Percentiles rank a stretch among this genome's conserved stretches.
These are phyloP conservation scores for Syngnathus acus DNA, from an alignment of 2,797 vertebrate species.

Conservation along the genomic window DNA sequence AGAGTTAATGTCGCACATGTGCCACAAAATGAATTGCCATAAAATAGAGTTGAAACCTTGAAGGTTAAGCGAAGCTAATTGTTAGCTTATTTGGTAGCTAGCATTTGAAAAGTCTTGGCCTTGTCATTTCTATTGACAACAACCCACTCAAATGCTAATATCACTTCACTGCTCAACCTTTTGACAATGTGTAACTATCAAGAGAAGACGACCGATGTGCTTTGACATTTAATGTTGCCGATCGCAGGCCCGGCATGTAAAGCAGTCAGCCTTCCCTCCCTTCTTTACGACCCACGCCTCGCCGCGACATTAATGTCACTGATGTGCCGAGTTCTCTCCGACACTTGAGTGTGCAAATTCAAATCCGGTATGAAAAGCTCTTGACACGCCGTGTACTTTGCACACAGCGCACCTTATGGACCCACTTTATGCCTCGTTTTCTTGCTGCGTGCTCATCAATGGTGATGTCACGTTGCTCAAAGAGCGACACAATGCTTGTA, in stretches of 20 bases:
- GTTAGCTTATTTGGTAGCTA: too few species aligned
- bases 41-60: too few species aligned
- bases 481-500: conserved; percentile 51
- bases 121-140: too few species aligned
- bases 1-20: background rate
- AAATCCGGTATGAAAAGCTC: conserved; percentile 15
- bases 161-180: background rate
- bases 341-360: conserved; percentile 17
- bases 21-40: background rate
- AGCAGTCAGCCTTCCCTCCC: conserved; percentile 11
- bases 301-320: conserved; percentile 20
- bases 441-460: conserved; percentile 24
- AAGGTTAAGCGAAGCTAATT: too few species aligned
- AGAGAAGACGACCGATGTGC: conserved; percentile 10
- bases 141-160: background rate
- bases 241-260: conserved; percentile 11
- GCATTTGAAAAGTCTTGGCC: too few species aligned
- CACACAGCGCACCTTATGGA: conserved; percentile 4
- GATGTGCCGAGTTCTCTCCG: conserved; percentile 16
- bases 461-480: conserved; percentile 34
- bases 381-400: conserved; percentile 13
- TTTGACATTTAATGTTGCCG: conserved; percentile 32
- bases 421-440: conserved; percentile 2
- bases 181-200: background rate
- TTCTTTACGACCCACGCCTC: conserved; percentile 12